Percentiles rank a stretch among this genome's conserved stretches.
Evolutionary conservation across 2,113 vertebrate species (phyloP).

Genomic region (Passer montanus): DNA sequence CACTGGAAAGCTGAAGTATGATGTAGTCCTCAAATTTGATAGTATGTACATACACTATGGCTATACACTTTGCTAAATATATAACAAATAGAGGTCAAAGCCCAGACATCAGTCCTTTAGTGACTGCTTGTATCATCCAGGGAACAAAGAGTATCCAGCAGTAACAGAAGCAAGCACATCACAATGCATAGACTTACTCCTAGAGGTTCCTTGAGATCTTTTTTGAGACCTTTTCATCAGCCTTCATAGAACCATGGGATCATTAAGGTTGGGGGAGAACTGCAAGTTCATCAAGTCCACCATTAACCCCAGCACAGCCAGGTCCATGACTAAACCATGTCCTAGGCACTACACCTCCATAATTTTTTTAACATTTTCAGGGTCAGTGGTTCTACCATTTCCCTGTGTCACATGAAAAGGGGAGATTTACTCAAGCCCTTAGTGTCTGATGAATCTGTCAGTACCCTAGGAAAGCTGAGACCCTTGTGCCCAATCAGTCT

Average conservation of each 20-base stretch:
- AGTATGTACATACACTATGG: background rate
- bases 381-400: background rate
- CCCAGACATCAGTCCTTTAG: background rate
- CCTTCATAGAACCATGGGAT: background rate
- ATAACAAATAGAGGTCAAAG: background rate
- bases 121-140: background rate
- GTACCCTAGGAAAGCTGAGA: background rate
- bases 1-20: background rate
- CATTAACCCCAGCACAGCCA: background rate
- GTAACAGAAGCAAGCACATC: background rate
- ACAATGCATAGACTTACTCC: background rate
- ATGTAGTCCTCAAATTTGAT: background rate
- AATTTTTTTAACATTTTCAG: background rate
- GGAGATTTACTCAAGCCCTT: background rate
- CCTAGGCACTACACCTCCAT: background rate
- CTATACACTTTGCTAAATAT: background rate
- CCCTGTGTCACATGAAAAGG: background rate
- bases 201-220: background rate
- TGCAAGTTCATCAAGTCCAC: background rate
- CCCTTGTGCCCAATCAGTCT: background rate
- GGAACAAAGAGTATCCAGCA: background rate
- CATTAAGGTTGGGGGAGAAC: background rate
- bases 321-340: background rate
- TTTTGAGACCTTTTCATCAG: background rate
- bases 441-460: background rate